Evolutionary conservation across 2,113 vertebrate species (phyloP).

Genomic region (Rhipidura dahli): DNA sequence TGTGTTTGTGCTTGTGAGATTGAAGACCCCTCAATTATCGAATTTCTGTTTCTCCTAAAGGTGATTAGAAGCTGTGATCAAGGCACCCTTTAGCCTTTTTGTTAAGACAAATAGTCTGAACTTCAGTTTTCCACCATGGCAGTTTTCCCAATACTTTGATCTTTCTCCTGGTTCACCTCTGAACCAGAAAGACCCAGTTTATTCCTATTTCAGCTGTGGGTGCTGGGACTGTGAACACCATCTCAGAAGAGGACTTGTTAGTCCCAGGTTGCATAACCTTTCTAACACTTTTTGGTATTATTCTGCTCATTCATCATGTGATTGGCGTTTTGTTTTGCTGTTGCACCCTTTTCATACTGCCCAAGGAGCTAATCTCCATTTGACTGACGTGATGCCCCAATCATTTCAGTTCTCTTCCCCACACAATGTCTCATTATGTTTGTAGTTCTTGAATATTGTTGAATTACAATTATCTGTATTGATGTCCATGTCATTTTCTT

Average conservation of each 20-base stretch:
- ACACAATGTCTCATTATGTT: not conserved
- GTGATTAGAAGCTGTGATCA: not conserved
- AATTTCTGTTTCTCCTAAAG: not conserved
- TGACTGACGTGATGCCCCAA: not conserved
- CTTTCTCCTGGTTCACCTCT: not conserved
- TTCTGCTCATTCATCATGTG: not conserved
- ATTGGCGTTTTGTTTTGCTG: not conserved
- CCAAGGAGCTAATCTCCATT: not conserved
- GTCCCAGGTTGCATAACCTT: not conserved
- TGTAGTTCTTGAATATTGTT: constrained; percentile 8
- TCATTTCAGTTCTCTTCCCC: not conserved
- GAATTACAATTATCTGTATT: constrained; percentile 5
- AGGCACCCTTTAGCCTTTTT: not conserved
- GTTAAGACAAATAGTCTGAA: not conserved
- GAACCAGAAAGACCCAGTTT: not conserved
- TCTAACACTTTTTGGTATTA: not conserved
- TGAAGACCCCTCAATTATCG: not conserved
- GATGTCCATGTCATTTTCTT: not conserved
- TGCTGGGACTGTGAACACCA: not conserved
- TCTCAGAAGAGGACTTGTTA: not conserved
- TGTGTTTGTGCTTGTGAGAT: not conserved
- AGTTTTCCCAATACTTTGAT: not conserved
- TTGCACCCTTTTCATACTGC: not conserved
- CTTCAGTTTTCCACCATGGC: not conserved
- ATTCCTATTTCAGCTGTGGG: not conserved